Evolutionary conservation across 2,797 vertebrate species (phyloP), one percentile per base, ranked within the genome.

Genomic region (Lagorchestes hirsutus): DNA sequence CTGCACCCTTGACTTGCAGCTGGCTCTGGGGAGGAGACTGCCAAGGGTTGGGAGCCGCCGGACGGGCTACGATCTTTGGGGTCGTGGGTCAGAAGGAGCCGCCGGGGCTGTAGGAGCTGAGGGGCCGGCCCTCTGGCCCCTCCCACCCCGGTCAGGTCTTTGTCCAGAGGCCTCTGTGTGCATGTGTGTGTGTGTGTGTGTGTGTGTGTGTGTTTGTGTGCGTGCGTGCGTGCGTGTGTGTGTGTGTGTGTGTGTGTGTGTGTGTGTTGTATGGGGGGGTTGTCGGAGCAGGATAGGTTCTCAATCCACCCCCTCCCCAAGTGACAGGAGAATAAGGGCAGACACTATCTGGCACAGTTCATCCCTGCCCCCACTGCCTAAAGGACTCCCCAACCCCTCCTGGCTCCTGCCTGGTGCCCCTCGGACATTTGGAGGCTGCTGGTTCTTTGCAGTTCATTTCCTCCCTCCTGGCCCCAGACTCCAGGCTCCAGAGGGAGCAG

Each of bases 91-190:
- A 58, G 90, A 93, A 97, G 93, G 93, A 94, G 59, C 97, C n/a
- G 5, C 90, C 55, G 96, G 40, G 74, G 62, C 5, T 95, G 97
- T 92, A 54, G 8, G 97, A 97, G 97, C 95, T 94, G 31, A 93
- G 97, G 74, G 95, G 91, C 95, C 82, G 55, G 95, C 97, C 96
- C 54, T 96, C 93, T 95, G 94, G 98, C 97, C 98, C 98, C 98
- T 98, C 98, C 98, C 97, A 98, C 97, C 96, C 97, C 95, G 40
- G 97, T 97, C 97, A 97, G 98, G 98, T 98, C 98, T 98, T 98
- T 98, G 97, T 98, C 98, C 98, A 55, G 97, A 95, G 96, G 96
- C 96, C 93, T 96, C 95, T 92, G 95, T 95, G 95, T 91, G 95
- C 95, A 97, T 95, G 97, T 46, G 67, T 74, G 67, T 74, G 67